phyloP scores from a whole-genome alignment of 2,888 invertebrate genomes.

The Ellobium chinense region DNA sequence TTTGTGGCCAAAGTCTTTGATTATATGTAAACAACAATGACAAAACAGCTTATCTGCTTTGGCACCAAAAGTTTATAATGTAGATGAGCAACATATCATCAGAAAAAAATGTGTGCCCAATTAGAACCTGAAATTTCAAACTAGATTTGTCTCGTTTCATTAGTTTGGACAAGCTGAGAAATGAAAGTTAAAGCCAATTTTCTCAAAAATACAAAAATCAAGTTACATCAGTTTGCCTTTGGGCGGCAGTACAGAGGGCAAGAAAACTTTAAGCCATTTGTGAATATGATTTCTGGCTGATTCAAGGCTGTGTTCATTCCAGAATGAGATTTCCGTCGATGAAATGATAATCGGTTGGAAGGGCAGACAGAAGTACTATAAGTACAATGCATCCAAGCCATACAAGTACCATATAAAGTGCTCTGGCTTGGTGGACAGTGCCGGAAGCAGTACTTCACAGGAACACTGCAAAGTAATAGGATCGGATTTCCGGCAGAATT shows the following conservation, averaged over 20 bases:
- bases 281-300: background rate
- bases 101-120: no score
- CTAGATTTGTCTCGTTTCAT: background rate
- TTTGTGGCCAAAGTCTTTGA: no score
- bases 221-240: no score
- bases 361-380: background rate
- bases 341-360: constrained; percentile 12
- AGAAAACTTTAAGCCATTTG: background rate
- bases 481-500: background rate
- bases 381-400: constrained; percentile 5
- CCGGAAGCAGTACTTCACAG: background rate
- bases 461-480: constrained; percentile 7
- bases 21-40: no score
- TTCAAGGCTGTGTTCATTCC: background rate
- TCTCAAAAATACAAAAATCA: no score
- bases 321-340: background rate
- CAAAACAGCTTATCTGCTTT: no score
- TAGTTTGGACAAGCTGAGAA: background rate
- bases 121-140: background rate
- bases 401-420: background rate
- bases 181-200: no score
- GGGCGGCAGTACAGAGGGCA: background rate
- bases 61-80: no score
- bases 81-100: no score
- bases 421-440: constrained; percentile 9